These are phyloP conservation scores for Melanotaenia trifasciata DNA, from an alignment of 2,797 vertebrate genomes.

Conservation along the genomic window DNA sequence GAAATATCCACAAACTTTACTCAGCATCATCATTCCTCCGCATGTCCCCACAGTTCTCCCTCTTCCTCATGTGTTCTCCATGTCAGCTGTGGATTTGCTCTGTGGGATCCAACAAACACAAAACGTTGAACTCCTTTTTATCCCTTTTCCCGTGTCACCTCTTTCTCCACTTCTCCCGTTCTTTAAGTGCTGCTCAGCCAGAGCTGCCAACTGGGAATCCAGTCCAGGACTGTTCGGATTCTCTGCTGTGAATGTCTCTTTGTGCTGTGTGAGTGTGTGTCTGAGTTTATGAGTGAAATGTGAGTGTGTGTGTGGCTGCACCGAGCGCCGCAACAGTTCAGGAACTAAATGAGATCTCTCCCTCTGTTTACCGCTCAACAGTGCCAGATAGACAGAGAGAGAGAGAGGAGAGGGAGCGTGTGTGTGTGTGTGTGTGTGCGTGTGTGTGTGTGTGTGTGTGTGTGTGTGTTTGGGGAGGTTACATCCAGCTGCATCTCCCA, in stretches of 20 bases:
- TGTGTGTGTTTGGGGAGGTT: background rate
- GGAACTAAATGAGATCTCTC: slow-evolving; percentile 76
- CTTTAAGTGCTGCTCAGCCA: slow-evolving; percentile 21
- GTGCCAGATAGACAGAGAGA: slow-evolving; percentile 45
- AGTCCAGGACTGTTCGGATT: slow-evolving; percentile 39
- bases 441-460: slow-evolving; percentile 2
- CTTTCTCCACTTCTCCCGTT: slow-evolving; percentile 6
- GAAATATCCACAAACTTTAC: slow-evolving; percentile 73
- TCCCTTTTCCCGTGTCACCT: slow-evolving; percentile 19
- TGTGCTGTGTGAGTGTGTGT: slow-evolving; percentile 11
- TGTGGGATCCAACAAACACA: slow-evolving; percentile 4
- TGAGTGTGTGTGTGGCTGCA: slow-evolving; percentile 32
- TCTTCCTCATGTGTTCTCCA: slow-evolving; percentile 68
- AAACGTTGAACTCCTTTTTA: slow-evolving; percentile 34
- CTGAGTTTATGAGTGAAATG: slow-evolving; percentile 7
- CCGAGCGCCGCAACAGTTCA: slow-evolving; percentile 79
- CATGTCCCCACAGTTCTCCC: slow-evolving; percentile 16
- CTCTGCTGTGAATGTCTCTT: slow-evolving; percentile 11
- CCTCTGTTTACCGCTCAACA: slow-evolving; percentile 65
- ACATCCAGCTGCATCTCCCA: slow-evolving; percentile 74
- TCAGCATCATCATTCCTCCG: slow-evolving; percentile 51
- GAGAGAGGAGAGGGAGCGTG: background rate
- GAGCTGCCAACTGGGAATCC: slow-evolving; percentile 40
- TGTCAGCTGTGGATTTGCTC: slow-evolving; percentile 14
- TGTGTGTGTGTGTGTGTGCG: background rate